Percentiles rank a stretch among this genome's conserved stretches.
phyloP scores from a whole-genome alignment of 2,113 vertebrate species.

The Pomatorhinus ruficollis region DNA sequence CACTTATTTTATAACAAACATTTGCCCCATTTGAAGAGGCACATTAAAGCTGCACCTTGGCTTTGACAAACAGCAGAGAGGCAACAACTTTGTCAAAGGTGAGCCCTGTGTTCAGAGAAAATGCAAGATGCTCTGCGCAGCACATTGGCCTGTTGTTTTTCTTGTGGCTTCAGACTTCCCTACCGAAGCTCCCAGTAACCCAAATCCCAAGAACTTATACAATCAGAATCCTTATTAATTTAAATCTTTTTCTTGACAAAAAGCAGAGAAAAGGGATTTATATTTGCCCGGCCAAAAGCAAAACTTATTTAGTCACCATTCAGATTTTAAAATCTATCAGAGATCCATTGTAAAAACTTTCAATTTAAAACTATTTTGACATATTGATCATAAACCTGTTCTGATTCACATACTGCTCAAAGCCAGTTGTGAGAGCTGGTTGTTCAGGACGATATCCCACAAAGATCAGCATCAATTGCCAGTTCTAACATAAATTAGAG shows the following conservation, averaged over 20 bases:
- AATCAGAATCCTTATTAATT: background rate
- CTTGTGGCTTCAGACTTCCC: background rate
- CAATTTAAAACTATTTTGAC: background rate
- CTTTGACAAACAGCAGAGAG: background rate
- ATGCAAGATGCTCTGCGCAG: accelerated
- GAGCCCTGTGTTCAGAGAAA: background rate
- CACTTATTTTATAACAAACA: background rate
- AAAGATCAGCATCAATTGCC: background rate
- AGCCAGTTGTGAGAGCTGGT: background rate
- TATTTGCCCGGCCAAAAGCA: background rate
- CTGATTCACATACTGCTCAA: background rate
- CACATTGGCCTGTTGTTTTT: background rate
- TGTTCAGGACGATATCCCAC: background rate
- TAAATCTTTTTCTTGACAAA: background rate
- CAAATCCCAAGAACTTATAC: background rate
- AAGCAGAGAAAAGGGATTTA: background rate
- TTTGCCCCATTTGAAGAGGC: background rate
- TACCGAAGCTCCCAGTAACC: background rate
- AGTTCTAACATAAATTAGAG: background rate
- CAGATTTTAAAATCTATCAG: background rate
- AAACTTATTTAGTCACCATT: background rate
- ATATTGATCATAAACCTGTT: background rate
- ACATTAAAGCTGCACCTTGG: background rate
- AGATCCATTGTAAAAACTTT: background rate
- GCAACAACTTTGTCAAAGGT: background rate